phyloP scores from a whole-genome alignment of 2,797 vertebrate species.

The Anolis apletophallus region DNA sequence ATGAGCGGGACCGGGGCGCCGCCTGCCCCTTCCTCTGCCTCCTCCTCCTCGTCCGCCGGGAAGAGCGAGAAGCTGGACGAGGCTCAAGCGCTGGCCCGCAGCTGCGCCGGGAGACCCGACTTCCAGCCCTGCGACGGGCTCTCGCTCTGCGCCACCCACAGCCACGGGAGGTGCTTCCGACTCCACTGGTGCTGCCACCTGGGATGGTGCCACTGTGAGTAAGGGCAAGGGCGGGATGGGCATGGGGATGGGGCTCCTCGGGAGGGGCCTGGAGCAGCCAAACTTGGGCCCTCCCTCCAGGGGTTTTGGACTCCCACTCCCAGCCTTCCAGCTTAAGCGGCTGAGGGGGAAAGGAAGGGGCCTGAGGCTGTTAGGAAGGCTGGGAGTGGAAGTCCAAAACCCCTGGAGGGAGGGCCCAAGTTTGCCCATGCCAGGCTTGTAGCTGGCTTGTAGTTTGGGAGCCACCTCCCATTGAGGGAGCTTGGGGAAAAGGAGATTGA shows the following conservation, averaged over 20 bases:
- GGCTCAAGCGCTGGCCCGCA: slow-evolving; percentile 95
- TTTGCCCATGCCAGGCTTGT: no score
- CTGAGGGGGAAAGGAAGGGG: no score
- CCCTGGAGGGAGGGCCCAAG: no score
- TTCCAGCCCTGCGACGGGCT: slow-evolving; percentile 98
- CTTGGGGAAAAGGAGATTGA: no score
- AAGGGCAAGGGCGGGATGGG: background rate
- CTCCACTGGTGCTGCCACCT: slow-evolving; percentile 99
- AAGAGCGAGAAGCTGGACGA: slow-evolving; percentile 98
- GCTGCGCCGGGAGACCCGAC: slow-evolving; percentile 97
- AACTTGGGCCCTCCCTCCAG: no score
- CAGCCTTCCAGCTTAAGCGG: no score
- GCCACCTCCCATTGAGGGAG: no score
- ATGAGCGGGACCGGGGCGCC: slow-evolving; percentile 47
- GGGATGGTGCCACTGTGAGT: slow-evolving; percentile 99
- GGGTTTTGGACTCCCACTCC: no score
- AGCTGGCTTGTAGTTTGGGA: no score
- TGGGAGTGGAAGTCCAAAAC: no score
- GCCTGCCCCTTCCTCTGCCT: slow-evolving; percentile 80
- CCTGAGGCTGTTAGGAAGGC: no score
- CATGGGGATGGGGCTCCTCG: background rate
- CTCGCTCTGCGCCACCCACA: slow-evolving; percentile 97
- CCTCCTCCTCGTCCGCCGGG: slow-evolving; percentile 62
- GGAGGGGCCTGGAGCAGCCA: background rate
- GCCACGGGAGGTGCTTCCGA: slow-evolving; percentile 98